A percentile compares a stretch with the other conserved stretches of the same genome.
Conservation (phyloP, 1,140 invertebrate species). For the Hycleus cichorii region DNA sequence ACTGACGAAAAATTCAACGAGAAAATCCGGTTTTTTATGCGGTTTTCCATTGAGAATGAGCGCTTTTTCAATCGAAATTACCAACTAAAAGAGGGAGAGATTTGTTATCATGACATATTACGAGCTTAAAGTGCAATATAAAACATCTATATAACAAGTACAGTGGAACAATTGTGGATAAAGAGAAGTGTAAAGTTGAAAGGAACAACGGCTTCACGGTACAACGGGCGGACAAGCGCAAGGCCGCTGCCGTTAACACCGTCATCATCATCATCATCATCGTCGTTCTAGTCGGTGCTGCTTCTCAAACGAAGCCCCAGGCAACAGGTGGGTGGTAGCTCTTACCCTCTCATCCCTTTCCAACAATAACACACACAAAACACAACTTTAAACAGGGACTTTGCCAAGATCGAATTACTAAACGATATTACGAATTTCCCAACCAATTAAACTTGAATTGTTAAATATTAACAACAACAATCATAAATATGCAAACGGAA, state of each 20-base stretch:
- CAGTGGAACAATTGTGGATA: background rate
- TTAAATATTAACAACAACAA: background rate
- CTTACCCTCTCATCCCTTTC: background rate
- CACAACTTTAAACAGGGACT: constrained; percentile 11
- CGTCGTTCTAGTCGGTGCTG: too few species aligned
- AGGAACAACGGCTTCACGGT: constrained; percentile 12
- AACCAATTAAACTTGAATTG: constrained; percentile 7
- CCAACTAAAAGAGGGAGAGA: background rate
- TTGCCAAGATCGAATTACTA: background rate
- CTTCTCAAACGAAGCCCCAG: constrained; percentile 3
- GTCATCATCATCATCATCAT: too few species aligned
- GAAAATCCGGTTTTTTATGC: too few species aligned
- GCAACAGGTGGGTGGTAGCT: constrained; percentile 13
- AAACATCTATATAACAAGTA: background rate
- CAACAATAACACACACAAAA: background rate
- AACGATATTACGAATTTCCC: constrained; percentile 1
- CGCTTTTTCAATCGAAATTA: too few species aligned
- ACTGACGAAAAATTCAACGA: too few species aligned
- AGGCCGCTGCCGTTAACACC: background rate
- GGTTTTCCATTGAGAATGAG: too few species aligned
- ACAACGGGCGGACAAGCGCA: constrained; percentile 9
- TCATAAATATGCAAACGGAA: too few species aligned
- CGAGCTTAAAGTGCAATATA: constrained; percentile 3
- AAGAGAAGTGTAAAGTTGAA: constrained; percentile 3
- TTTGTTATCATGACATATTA: constrained; percentile 12